phyloP scores from a whole-genome alignment of 2,113 vertebrate genomes.

The Scomber colias region DNA sequence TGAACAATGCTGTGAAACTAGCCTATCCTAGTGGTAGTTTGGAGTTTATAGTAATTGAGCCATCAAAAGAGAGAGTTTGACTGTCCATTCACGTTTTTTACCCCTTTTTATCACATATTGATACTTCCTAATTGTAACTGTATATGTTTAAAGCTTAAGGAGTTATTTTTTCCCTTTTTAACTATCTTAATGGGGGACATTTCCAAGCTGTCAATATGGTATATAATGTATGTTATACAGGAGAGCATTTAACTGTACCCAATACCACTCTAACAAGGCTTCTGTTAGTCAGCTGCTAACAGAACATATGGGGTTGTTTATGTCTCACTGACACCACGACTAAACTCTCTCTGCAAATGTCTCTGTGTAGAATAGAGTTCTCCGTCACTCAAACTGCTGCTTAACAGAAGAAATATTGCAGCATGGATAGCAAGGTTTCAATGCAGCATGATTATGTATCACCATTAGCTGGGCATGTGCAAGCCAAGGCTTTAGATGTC shows the following conservation, averaged over 20 bases:
- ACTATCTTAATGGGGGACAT: background rate
- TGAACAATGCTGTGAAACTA: conserved; percentile 74
- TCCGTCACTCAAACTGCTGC: conserved; percentile 55
- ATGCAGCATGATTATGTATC: conserved; percentile 80
- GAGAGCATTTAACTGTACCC: background rate
- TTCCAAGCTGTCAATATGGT: background rate
- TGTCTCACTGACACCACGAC: conserved; percentile 29
- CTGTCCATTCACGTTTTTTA: conserved; percentile 3
- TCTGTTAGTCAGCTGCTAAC: background rate
- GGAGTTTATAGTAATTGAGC: conserved; percentile 43
- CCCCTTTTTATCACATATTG: background rate
- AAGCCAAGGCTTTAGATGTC: conserved; percentile 60
- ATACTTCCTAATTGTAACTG: conserved; percentile 1
- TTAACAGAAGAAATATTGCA: conserved; percentile 58
- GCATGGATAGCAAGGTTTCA: conserved; percentile 81
- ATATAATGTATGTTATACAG: background rate
- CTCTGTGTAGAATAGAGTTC: conserved; percentile 55
- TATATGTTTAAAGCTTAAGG: background rate
- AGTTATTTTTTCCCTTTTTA: background rate
- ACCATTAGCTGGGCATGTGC: conserved; percentile 73
- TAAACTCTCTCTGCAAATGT: conserved; percentile 76
- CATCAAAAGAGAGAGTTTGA: conserved; percentile 76
- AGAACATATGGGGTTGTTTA: conserved; percentile 4
- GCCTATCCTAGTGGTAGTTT: conserved; percentile 44
- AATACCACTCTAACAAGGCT: background rate